Base-by-base conservation (phyloP, 2,113 vertebrate genomes). In the Salvelinus sp. region DNA sequence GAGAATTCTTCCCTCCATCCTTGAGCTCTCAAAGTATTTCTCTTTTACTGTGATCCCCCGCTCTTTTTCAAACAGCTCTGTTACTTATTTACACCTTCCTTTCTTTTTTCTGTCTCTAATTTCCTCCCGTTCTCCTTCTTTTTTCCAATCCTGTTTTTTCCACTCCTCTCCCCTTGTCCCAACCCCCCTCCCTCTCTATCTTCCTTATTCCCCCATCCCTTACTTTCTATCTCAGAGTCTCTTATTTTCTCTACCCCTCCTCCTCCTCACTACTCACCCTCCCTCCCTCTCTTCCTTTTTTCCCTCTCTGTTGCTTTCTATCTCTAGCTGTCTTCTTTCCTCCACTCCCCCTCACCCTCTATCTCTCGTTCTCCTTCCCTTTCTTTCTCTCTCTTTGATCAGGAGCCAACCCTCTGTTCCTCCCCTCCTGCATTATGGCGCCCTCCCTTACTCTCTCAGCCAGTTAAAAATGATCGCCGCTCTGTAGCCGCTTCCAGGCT, bases 391-490 rank as follows among this genome's bases (percentile, higher is more conserved):
- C 13, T 54, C 50, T 54, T 54, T 54, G 50, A 54, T 54, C 13
- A 16, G 50, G 16, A 4, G 50, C 50, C 50, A 54, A 18, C 79
- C 76, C 76, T 68, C 5, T 82, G 83, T 78, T 76, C 68, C 84
- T 77, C 76, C 73, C 66, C 18, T 72, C 72, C 79, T 75, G 69
- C 62, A 69, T 79, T 85, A 78, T 73, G 67, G 70, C 20, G 2
- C 75, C 50, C 70, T 75, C 44, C 23, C 60, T 63, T 44, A 30
- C 14, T 69, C 63, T 63, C 48, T 68, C 73, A 74, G 84, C 76
- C 69, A 76, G 73, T 86, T 86, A 81, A 82, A 87, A 86, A 70
- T 74, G 4, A 50, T 77, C 70, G 79, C 79, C 9, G 9, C 38
- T 44, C 38, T 44, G 38, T 44, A 86, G 85, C 57, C 63, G 75